Evolutionary conservation across 2,888 invertebrate genomes (phyloP), one percentile per base, ranked within the genome.

Genomic region (Galerucella pusilla): DNA sequence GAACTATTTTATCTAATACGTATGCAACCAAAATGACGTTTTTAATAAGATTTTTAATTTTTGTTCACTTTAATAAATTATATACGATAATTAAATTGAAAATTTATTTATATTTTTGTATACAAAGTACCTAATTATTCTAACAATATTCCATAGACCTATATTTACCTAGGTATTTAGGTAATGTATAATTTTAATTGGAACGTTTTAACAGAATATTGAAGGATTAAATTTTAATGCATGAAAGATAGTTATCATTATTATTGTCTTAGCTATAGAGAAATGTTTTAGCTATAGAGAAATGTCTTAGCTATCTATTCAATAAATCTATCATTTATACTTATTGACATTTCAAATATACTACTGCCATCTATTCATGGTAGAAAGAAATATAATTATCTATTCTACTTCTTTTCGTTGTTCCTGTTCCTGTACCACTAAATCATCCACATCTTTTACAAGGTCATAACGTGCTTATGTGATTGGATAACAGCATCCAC

Each of bases 401-500:
- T 25, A 60, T 10, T 63, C 42, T 35, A n/a, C 63, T 57, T 57
- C 57, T 57, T 57, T 57, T 20, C n/a, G 57, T n/a, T 11, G 20
- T 1, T 57, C 57, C 57, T 20, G 20, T 1, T 20, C 57, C 57
- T 20, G 16, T 54, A 54, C 5, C 14, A 54, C 14, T 16, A 57
- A 10, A 16, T 57, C 20, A 57, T 16, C 10, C 57, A 57, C 16
- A 3, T 9, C 20, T 42, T 63, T 14, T 14, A 42, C 35, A 63
- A 63, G 63, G 63, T 63, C 63, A 63, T 11, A 10, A 60, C 2
- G 12, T 3, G 6, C 28, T 60, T 16, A n/a, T 25, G 6, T 28
- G 20, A 60, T 60, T 60, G 16, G 60, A 20, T 12, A 60, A 28
- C 49, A 61, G 67, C 42, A 54, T 69, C 63, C 25, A 54, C 57